A percentile compares a stretch with the other conserved stretches of the same genome.
Evolutionary conservation across 2,888 invertebrate species (phyloP).

Genomic region (Sminthurinus aureus): DNA sequence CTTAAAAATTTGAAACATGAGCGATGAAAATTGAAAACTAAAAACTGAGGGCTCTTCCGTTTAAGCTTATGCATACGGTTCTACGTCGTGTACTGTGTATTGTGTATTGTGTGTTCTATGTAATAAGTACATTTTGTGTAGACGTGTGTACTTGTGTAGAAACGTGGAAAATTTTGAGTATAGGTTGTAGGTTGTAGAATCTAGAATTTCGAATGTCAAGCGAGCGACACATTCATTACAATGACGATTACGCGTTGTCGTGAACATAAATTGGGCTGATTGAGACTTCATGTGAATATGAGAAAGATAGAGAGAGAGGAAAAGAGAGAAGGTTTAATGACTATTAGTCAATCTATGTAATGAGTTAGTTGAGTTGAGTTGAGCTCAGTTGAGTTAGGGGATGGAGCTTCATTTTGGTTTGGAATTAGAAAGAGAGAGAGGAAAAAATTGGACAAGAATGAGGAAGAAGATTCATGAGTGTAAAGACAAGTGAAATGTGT

Average conservation of each 20-base stretch:
- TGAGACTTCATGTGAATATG: slow-evolving; percentile 21
- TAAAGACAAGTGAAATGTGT: slow-evolving; percentile 29
- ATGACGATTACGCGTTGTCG: slow-evolving; percentile 32
- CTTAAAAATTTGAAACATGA: too few species aligned
- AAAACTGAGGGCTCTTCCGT: too few species aligned
- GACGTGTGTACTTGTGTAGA: neutral
- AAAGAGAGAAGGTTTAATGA: slow-evolving; percentile 25
- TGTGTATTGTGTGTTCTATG: too few species aligned
- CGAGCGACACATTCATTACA: slow-evolving; percentile 12
- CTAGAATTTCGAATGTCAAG: neutral
- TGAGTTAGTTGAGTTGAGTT: neutral
- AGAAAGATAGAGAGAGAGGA: neutral
- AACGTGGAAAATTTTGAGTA: neutral
- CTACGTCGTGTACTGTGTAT: too few species aligned
- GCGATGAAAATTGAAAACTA: too few species aligned
- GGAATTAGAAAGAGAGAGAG: neutral
- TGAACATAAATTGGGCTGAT: slow-evolving; percentile 38
- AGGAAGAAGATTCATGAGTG: slow-evolving; percentile 40
- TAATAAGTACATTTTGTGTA: too few species aligned
- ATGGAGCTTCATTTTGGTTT: too few species aligned
- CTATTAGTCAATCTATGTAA: slow-evolving; percentile 40
- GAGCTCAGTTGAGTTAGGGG: too few species aligned
- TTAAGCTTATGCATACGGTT: too few species aligned
- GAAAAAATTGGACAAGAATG: slow-evolving; percentile 22
- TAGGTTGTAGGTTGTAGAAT: neutral